Conservation (phyloP, 2,888 invertebrate species). For the Pseudococcus jackbeardsleyi region DNA sequence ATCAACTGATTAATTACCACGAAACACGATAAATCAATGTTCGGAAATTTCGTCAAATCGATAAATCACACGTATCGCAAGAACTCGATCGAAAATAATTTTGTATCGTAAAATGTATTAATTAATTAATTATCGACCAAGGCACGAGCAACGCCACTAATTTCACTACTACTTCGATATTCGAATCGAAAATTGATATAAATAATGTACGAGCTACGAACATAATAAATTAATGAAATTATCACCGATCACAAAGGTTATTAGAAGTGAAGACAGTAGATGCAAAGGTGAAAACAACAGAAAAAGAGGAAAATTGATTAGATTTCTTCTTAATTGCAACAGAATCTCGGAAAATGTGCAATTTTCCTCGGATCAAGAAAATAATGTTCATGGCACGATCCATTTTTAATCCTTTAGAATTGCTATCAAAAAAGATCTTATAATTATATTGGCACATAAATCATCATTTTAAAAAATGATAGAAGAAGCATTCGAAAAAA, state of each 20-base stretch:
- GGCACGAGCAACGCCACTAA: neutral
- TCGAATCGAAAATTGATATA: neutral
- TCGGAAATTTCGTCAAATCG: neutral
- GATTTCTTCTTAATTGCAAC: too few relatives aligned
- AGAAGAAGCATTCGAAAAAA: too few relatives aligned
- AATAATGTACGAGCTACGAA: neutral
- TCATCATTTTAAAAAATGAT: too few relatives aligned
- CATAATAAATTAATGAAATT: neutral
- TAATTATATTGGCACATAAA: too few relatives aligned
- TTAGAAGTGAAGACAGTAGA: neutral
- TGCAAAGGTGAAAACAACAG: neutral
- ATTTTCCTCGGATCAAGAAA: too few relatives aligned
- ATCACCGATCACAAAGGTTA: neutral
- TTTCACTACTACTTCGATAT: neutral
- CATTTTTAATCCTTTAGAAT: too few relatives aligned
- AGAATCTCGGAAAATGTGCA: too few relatives aligned
- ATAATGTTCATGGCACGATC: too few relatives aligned
- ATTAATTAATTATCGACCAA: neutral
- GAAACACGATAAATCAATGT: neutral
- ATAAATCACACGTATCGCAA: neutral
- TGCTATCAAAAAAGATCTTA: too few relatives aligned
- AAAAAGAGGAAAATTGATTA: too few relatives aligned
- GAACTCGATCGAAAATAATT: neutral
- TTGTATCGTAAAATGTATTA: neutral
- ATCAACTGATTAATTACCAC: neutral